Base-by-base conservation (phyloP, 2,113 vertebrate genomes). In the Phalacrocorax aristotelis region DNA sequence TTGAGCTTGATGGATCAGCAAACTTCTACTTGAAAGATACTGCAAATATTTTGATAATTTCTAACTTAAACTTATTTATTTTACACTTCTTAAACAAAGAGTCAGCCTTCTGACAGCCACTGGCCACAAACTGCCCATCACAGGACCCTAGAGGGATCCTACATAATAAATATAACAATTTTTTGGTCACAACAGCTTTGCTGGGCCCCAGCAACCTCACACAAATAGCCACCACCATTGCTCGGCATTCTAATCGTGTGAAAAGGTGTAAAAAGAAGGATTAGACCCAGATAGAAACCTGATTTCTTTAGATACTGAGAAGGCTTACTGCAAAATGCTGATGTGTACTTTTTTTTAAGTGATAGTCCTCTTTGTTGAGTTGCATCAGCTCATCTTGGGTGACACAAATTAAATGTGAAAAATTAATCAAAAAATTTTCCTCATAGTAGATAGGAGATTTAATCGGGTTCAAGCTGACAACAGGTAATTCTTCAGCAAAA, bases 401-500 rank as follows among this genome's bases (percentile, higher is more conserved):
- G 78, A n/a, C 34, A 36, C 4, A 48, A 61, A 95, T 79, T 34
- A 65, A 79, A 85, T 21, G 9, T 42, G 74, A 87, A 87, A 93
- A 72, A n/a, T 38, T 36, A 52, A 2, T 23, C 26, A 11, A 52
- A 16, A 83, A 51, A 2, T 42, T 86, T 89, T 76, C 34, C 2
- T 4, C 5, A 3, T 42, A 29, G 7, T 84, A 62, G 52, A 13
- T 34, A 34, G 20, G 42, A 74, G 49, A 65, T 61, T n/a, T 75
- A 90, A 77, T 84, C 9, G 13, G 9, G 13, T 90, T 69, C 44
- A 51, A 79, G 57, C 14, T 92, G 30, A 62, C 29, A 83, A 91
- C 85, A 74, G 44, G 7, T 36, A 85, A 75, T 68, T 66, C 60
- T 94, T 96, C 48, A 92, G 9, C 54, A 94, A 94, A 94, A 85